Evolutionary conservation across 2,797 vertebrate genomes (phyloP).

Genomic region (Yasuhikotakia modesta): DNA sequence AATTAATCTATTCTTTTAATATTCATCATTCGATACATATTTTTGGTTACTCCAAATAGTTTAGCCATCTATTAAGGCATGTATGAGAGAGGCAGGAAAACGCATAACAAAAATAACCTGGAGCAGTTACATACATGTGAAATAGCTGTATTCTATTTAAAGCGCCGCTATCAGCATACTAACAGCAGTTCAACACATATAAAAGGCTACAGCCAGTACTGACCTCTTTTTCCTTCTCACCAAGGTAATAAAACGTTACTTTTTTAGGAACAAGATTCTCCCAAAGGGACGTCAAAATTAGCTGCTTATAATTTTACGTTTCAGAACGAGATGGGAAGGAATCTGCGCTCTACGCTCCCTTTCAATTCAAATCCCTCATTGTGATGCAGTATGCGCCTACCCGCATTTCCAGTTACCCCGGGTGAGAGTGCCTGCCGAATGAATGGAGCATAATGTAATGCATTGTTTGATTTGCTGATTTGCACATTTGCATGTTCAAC

Average conservation of each 20-base stretch:
- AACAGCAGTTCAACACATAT: slow-evolving; percentile 2
- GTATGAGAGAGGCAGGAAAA: too few relatives aligned
- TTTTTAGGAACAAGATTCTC: slow-evolving; percentile 1
- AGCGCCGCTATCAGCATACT: not conserved
- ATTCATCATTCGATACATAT: too few relatives aligned
- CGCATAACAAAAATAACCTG: too few relatives aligned
- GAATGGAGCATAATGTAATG: slow-evolving; percentile 51
- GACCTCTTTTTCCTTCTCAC: slow-evolving; percentile 4
- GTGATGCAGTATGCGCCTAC: slow-evolving; percentile 35
- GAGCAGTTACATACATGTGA: not conserved
- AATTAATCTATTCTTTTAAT: too few relatives aligned
- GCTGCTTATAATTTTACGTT: slow-evolving; percentile 34
- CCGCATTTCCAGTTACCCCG: slow-evolving; percentile 45
- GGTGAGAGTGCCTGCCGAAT: slow-evolving; percentile 42
- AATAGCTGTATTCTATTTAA: not conserved
- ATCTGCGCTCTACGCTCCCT: slow-evolving; percentile 32
- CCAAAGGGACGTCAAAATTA: slow-evolving; percentile 46
- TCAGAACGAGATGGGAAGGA: slow-evolving; percentile 3
- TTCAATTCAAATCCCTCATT: slow-evolving; percentile 45
- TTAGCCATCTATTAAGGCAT: too few relatives aligned
- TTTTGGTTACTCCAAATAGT: too few relatives aligned
- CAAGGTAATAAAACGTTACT: slow-evolving; percentile 3
- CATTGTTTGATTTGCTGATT: slow-evolving; percentile 61
- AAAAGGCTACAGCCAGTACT: not conserved
- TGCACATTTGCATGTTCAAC: slow-evolving; percentile 59